Percentiles rank a stretch among this genome's conserved stretches.
Evolutionary conservation across 2,113 vertebrate species (phyloP).

Genomic region (Ceuthmochares aereus): DNA sequence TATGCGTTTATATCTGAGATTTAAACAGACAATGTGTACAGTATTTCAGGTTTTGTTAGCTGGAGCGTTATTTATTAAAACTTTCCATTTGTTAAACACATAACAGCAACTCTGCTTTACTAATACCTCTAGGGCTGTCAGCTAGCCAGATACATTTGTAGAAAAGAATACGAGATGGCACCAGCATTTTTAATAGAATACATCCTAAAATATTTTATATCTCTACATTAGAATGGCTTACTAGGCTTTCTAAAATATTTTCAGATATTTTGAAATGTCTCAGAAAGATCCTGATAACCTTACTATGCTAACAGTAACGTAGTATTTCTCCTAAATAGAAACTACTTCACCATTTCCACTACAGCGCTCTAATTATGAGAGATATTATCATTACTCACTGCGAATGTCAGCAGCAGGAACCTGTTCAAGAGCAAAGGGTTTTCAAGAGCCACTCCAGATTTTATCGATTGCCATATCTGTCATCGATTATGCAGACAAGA

Average conservation of each 20-base stretch:
- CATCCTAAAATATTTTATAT: not conserved
- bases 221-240: not conserved
- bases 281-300: not conserved
- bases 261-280: not conserved
- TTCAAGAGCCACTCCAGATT: slow-evolving; percentile 86
- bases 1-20: not conserved
- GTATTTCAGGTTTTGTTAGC: not conserved
- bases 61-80: not conserved
- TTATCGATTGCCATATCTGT: slow-evolving; percentile 93
- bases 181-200: not conserved
- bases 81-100: not conserved
- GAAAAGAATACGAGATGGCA: not conserved
- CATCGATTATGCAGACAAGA: not conserved
- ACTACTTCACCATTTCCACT: not conserved
- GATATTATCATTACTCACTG: slow-evolving; percentile 78
- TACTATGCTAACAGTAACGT: not conserved
- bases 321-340: not conserved
- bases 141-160: not conserved
- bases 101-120: not conserved
- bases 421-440: slow-evolving; percentile 88
- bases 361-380: not conserved
- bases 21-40: not conserved
- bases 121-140: fast-evolving
- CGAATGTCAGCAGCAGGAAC: slow-evolving; percentile 94
- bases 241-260: not conserved